Evolutionary conservation across 2,113 vertebrate species (phyloP), one percentile per base, ranked within the genome.

Genomic region (Takifugu bimaculatus): DNA sequence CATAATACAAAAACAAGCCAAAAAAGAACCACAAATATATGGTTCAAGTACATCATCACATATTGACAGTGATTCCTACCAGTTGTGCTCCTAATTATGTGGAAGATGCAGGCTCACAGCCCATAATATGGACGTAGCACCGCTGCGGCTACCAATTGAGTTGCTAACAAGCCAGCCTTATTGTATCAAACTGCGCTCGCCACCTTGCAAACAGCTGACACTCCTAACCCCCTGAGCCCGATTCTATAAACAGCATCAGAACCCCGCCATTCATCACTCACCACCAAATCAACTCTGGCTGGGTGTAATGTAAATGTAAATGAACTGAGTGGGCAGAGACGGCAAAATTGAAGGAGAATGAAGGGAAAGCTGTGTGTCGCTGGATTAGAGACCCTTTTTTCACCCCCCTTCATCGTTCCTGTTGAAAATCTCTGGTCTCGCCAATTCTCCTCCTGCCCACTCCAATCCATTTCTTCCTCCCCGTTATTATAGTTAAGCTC

Each of bases 281-380:
- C 75, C 65, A 74, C 72, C 80, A 77, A 79, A 88, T 82, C 82
- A 78, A 79, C 77, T 82, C 79, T 73, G 77, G 80, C 79, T 82
- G 79, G 77, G 69, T 83, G 70, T 81, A 87, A 88, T 86, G 87
- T 83, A 88, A 88, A 88, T 88, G 84, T 81, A 87, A 87, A 88
- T 87, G 80, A 86, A 82, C 61, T 71, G 79, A 85, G 79, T 74
- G 72, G 75, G 79, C 71, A 50, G 54, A 66, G 60, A 65, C 54
- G 68, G 42, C 63, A 65, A 68, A 59, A 75, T 45, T 68, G 74
- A 68, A 59, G 75, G 45, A 51, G 74, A 10, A 35, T 3, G 62
- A 59, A 42, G 63, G 50, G 44, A 60, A 55, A 14, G 57, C 28
- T 56, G 26, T 7, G n/a, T 42, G 64, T 50, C 35, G 52, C 70